These are phyloP conservation scores for Linurgus olivaceus DNA, from an alignment of 2,797 vertebrate genomes.

Conservation along the genomic window DNA sequence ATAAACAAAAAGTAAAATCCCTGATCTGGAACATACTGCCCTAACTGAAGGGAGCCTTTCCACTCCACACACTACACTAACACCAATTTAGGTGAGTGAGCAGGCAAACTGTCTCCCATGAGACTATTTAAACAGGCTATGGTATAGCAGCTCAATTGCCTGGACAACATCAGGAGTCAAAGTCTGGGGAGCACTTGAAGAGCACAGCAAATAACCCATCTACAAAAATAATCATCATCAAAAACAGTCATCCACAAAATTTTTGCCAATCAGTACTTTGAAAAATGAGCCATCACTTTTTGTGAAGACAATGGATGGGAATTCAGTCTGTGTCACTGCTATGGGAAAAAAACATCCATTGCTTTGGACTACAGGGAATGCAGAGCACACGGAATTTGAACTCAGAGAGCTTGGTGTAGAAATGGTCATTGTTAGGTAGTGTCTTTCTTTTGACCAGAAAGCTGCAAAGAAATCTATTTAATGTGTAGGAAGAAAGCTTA, in stretches of 20 bases:
- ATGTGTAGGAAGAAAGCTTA: neutral
- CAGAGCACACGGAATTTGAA: neutral
- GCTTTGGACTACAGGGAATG: neutral
- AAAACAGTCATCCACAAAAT: constrained; percentile 48
- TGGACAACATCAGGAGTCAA: constrained; percentile 37
- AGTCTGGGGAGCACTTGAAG: constrained; percentile 27
- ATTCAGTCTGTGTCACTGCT: neutral
- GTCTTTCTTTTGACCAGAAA: neutral
- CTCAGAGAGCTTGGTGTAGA: neutral
- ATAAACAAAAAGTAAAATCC: neutral
- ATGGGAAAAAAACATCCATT: neutral
- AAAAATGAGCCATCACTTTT: constrained; percentile 26
- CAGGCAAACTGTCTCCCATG: neutral
- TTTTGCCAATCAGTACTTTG: constrained; percentile 5
- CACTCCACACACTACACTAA: neutral
- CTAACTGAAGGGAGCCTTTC: constrained; percentile 5
- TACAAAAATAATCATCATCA: constrained; percentile 45
- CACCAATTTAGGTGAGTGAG: constrained; percentile 24
- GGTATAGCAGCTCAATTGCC: constrained; percentile 10
- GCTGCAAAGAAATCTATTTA: neutral
- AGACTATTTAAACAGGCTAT: neutral
- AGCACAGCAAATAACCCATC: constrained; percentile 18
- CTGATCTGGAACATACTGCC: constrained; percentile 14
- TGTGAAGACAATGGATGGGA: constrained; percentile 1
- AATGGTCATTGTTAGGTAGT: neutral